phyloP scores from a whole-genome alignment of 1,140 invertebrate genomes.

The Ephestia elutella region DNA sequence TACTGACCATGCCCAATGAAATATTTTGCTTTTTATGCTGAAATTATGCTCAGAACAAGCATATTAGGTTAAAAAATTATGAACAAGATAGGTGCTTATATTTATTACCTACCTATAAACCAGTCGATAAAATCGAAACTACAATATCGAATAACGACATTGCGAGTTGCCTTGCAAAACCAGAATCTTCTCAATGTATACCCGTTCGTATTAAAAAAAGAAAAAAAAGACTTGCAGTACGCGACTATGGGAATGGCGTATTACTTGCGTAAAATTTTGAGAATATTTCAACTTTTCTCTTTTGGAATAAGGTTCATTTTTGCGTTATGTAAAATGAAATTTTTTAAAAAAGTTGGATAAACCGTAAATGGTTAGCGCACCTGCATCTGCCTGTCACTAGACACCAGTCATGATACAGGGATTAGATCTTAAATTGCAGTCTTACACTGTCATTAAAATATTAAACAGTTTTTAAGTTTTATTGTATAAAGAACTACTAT shows the following conservation, averaged over 20 bases:
- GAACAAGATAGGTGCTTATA: slow-evolving; percentile 5
- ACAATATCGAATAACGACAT: slow-evolving; percentile 44
- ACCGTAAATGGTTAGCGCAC: slow-evolving; percentile 59
- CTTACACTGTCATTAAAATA: slow-evolving; percentile 7
- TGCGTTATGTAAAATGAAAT: slow-evolving; percentile 16
- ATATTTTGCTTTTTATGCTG: background rate
- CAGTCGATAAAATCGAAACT: slow-evolving; percentile 40
- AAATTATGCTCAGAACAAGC: background rate
- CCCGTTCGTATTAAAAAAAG: slow-evolving; percentile 55
- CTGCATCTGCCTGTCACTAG: slow-evolving; percentile 39
- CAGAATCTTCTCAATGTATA: slow-evolving; percentile 69
- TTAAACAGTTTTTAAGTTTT: background rate
- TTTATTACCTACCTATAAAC: slow-evolving; percentile 3
- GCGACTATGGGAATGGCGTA: slow-evolving; percentile 58
- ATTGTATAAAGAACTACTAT: background rate
- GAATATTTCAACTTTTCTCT: slow-evolving; percentile 34
- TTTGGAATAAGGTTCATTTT: slow-evolving; percentile 44
- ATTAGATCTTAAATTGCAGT: slow-evolving; percentile 24
- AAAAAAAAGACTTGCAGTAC: slow-evolving; percentile 58
- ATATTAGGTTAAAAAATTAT: slow-evolving; percentile 4
- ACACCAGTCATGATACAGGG: slow-evolving; percentile 33
- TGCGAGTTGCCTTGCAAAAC: slow-evolving; percentile 67
- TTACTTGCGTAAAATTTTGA: slow-evolving; percentile 33
- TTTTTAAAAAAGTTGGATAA: slow-evolving; percentile 41
- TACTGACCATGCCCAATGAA: background rate